A percentile compares a stretch with the other conserved stretches of the same genome.
Conservation (phyloP, 2,113 vertebrate genomes). For the Strix uralensis region DNA sequence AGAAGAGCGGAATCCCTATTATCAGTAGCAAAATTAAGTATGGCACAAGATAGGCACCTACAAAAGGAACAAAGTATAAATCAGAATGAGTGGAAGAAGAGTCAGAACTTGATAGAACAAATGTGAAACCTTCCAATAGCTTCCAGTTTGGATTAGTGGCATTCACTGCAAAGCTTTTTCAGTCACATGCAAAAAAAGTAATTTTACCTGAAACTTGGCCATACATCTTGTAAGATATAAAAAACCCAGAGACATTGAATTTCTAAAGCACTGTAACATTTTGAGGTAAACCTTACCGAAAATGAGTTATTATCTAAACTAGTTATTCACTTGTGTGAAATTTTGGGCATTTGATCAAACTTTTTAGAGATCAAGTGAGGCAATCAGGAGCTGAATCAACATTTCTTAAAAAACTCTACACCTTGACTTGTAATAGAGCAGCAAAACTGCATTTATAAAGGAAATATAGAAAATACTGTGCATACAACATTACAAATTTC, state of each 20-base stretch:
- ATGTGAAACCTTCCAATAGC: neutral
- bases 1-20: slow-evolving; percentile 96
- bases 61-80: slow-evolving; percentile 38
- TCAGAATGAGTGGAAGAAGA: neutral
- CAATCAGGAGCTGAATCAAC: neutral
- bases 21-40: slow-evolving; percentile 90
- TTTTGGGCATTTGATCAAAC: neutral
- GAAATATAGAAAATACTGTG: neutral
- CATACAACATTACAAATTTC: neutral
- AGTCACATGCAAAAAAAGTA: neutral
- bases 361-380: neutral
- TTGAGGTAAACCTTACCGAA: neutral
- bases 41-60: slow-evolving; percentile 96
- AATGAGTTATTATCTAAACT: neutral
- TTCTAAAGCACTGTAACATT: neutral
- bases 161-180: neutral
- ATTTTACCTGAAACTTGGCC: neutral
- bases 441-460: neutral
- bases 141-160: neutral
- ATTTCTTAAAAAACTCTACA: neutral
- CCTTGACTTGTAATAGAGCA: neutral
- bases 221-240: neutral
- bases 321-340: neutral
- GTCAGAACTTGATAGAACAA: neutral
- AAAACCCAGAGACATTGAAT: neutral